These are phyloP conservation scores for Drosophila saltans DNA, from an alignment of 1,140 invertebrate species.

Conservation along the genomic window DNA sequence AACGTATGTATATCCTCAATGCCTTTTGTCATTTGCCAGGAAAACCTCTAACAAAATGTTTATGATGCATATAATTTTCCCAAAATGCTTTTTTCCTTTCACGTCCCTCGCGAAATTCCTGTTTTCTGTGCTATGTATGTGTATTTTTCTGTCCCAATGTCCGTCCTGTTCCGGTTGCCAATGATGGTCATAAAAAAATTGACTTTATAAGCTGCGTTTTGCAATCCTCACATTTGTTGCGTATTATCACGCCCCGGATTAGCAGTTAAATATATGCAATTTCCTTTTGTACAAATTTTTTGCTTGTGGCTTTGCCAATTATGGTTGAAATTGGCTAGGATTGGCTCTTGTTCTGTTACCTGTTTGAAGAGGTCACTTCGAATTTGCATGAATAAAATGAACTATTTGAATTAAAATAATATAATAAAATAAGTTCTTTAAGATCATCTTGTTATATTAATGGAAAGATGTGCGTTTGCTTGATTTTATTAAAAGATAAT, in stretches of 20 bases:
- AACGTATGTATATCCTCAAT: background rate
- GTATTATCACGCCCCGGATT: constrained; percentile 56
- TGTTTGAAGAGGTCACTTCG: constrained; percentile 12
- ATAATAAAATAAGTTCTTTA: too few species aligned
- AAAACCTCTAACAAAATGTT: constrained; percentile 62
- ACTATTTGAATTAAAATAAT: too few species aligned
- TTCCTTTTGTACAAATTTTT: constrained; percentile 24
- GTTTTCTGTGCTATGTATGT: constrained; percentile 4
- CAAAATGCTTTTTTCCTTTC: constrained; percentile 59
- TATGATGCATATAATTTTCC: constrained; percentile 72
- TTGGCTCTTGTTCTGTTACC: constrained; percentile 36
- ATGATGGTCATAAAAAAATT: constrained; percentile 74
- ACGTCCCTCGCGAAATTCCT: constrained; percentile 10
- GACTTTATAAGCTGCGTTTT: constrained; percentile 69
- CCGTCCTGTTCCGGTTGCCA: constrained; percentile 58
- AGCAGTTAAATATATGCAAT: constrained; percentile 22
- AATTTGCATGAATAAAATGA: background rate
- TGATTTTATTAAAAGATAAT: too few species aligned
- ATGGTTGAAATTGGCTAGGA: constrained; percentile 7
- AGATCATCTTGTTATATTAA: too few species aligned
- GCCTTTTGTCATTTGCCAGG: constrained; percentile 36
- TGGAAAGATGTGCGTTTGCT: too few species aligned
- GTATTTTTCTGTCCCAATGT: constrained; percentile 15
- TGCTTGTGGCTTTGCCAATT: constrained; percentile 54
- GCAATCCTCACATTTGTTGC: constrained; percentile 35